Base-by-base conservation (phyloP, 2,888 invertebrate genomes). In the Salpingus planirostris region DNA sequence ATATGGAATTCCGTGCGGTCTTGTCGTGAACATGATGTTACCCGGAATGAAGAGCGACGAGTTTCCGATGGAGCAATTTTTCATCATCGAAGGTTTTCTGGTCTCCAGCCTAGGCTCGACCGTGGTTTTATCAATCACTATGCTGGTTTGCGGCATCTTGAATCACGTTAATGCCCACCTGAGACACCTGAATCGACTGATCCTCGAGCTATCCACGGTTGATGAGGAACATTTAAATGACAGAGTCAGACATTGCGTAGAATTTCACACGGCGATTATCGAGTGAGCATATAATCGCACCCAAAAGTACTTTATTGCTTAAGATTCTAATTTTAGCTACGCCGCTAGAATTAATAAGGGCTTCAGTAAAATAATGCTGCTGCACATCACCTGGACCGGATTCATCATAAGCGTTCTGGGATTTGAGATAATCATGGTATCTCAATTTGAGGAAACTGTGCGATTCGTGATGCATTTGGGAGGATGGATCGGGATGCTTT, bases 301-400 rank as follows among this genome's bases (percentile, higher is more conserved):
- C 24, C 10, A 6, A n/a, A 5, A 11, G 12, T 33, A 25, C 18
- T 44, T 29, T n/a, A 39, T 39, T 21, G 29, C 31, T 36, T 24
- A 40, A 27, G 31, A 36, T 26, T 24, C 2, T 3, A 10, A 15
- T 15, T 33, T 15, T 21, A 34, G 46, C 11, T 44, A 41, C 29
- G 39, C 42, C 1, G 29, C 31, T 8, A 33, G 38, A 34, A 32
- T 38, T 6, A 45, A 47, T 23, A 26, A 44, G 8, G 45, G 50
- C 4, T 57, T 57, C 23, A 49, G 44, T 13, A 37, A 38, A 5
- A 55, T 54, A 49, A 44, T 57, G 44, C 28, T 57, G n/a, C 43
- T 55, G 15, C 53, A 56, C 31, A 50, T 56, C 24, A 49, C 52
- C n/a, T 43, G 52, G 30, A 54, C 52, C 10, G 51, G 54, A 12